These are phyloP conservation scores for Heteropelma amictum DNA, from an alignment of 2,888 invertebrate species.

Conservation along the genomic window DNA sequence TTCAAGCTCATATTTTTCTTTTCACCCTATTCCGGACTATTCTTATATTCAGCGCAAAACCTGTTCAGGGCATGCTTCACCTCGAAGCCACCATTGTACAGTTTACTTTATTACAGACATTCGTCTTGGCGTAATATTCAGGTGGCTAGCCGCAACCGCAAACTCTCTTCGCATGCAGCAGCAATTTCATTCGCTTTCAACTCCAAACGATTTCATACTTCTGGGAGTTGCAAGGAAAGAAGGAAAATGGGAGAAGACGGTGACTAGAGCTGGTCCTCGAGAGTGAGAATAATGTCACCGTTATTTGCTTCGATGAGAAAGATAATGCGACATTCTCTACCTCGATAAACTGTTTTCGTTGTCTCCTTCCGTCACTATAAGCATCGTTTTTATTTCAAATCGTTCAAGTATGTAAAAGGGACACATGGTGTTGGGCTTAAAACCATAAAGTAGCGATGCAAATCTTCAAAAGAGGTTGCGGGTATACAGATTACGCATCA, in stretches of 20 bases:
- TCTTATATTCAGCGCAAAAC: conserved; percentile 31
- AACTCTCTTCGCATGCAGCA: conserved; percentile 31
- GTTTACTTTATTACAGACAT: conserved; percentile 71
- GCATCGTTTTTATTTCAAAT: no score
- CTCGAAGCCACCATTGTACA: conserved; percentile 66
- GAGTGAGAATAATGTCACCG: conserved; percentile 52
- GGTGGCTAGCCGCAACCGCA: conserved; percentile 34
- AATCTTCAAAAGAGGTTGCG: no score
- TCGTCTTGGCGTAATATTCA: conserved; percentile 71
- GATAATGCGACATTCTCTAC: conserved; percentile 51
- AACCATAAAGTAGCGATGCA: no score
- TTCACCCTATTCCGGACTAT: conserved; percentile 7
- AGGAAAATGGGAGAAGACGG: conserved; percentile 32
- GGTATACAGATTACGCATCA: no score
- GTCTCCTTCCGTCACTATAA: no score
- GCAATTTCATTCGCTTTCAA: conserved; percentile 47
- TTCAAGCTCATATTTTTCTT: conserved; percentile 30
- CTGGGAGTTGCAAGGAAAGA: conserved; percentile 17
- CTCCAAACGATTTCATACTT: conserved; percentile 45
- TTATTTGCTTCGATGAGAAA: conserved; percentile 59
- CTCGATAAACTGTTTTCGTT: no score
- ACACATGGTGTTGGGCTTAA: no score
- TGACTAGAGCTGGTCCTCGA: conserved; percentile 51
- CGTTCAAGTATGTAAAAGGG: no score
- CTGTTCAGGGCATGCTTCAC: conserved; percentile 39